Percentiles rank a stretch among this genome's conserved stretches.
These are phyloP conservation scores for Cyclopterus lumpus DNA, from an alignment of 2,797 vertebrate species.

Conservation along the genomic window DNA sequence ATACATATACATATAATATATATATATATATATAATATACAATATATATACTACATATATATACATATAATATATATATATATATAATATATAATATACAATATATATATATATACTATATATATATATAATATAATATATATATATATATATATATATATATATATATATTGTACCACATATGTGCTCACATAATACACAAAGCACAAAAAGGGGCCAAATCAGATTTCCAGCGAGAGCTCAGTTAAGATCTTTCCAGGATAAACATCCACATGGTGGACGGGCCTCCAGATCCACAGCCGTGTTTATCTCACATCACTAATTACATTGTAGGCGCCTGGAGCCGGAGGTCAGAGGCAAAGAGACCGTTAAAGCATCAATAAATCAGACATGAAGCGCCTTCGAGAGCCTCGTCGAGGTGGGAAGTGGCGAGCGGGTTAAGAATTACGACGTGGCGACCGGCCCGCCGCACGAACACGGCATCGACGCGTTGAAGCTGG, in stretches of 20 bases:
- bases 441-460: constrained; percentile 11
- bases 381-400: constrained; percentile 43
- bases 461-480: constrained; percentile 19
- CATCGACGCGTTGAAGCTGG: no score
- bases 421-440: constrained; percentile 28
- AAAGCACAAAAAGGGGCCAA: constrained; percentile 32
- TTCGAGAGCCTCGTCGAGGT: constrained; percentile 61
- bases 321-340: constrained; percentile 44
- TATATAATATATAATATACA: not conserved
- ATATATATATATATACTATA: no score
- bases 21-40: no score
- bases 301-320: constrained; percentile 58
- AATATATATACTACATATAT: no score
- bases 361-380: constrained; percentile 35
- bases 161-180: not conserved
- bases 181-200: constrained; percentile 36
- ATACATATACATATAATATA: no score
- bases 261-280: constrained; percentile 40
- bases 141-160: no score
- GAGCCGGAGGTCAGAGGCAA: constrained; percentile 27
- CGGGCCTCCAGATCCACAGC: constrained; percentile 54
- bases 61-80: no score
- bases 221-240: constrained; percentile 16
- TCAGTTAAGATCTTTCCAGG: constrained; percentile 31
- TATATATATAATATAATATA: no score